These are phyloP conservation scores for Panorpa germanica DNA, from an alignment of 2,888 invertebrate species.

Conservation along the genomic window DNA sequence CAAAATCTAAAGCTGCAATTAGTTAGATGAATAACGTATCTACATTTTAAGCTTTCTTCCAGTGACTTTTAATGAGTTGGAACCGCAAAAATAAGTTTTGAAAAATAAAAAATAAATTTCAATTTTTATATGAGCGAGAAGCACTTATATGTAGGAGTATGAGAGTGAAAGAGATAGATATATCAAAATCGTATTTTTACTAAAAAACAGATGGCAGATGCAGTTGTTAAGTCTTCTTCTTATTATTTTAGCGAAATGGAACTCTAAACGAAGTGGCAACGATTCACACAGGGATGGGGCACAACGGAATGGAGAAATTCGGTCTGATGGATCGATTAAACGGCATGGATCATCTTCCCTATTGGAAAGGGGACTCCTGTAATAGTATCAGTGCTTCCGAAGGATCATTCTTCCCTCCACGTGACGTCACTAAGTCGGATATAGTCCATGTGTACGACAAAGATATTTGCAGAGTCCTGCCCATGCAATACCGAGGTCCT, in stretches of 20 bases:
- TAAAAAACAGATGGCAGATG: constrained; percentile 7
- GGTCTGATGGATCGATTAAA: constrained; percentile 60
- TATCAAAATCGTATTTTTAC: too few species aligned
- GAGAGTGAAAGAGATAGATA: too few species aligned
- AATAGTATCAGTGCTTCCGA: constrained; percentile 51
- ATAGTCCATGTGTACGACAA: constrained; percentile 65
- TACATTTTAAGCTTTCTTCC: too few species aligned
- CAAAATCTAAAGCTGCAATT: too few species aligned
- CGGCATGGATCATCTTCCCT: constrained; percentile 53
- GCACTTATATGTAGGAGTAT: too few species aligned
- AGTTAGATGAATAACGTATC: too few species aligned
- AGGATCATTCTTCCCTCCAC: constrained; percentile 72
- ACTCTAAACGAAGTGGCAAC: constrained; percentile 64
- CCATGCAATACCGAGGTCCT: constrained; percentile 47
- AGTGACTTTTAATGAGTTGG: too few species aligned
- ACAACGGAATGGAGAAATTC: constrained; percentile 52
- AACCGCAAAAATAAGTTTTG: too few species aligned
- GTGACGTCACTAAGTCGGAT: constrained; percentile 47
- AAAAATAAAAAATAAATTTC: too few species aligned
- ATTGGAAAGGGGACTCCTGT: constrained; percentile 58
- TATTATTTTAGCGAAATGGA: constrained; percentile 61
- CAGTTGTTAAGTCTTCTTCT: constrained; percentile 7
- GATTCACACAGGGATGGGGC: constrained; percentile 54
- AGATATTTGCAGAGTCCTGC: constrained; percentile 66
- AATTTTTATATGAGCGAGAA: too few species aligned